phyloP scores from a whole-genome alignment of 2,888 invertebrate species.

The Amaurobius ferox region DNA sequence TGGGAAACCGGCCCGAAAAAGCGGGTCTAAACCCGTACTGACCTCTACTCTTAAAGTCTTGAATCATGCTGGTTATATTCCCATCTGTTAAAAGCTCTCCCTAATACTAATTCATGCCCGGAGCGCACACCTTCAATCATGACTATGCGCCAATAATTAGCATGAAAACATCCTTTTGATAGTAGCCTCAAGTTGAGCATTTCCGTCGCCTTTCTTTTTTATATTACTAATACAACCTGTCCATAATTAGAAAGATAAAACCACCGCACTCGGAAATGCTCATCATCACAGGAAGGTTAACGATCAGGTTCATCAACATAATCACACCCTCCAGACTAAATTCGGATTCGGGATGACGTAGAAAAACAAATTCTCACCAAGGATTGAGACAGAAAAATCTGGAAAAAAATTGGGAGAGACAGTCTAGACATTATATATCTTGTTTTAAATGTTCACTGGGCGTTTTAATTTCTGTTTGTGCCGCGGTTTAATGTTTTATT shows the following conservation, averaged over 20 bases:
- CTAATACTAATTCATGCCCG: neutral
- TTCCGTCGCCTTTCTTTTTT: no score
- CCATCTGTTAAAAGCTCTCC: no score
- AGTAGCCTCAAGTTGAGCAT: no score
- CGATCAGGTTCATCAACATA: neutral
- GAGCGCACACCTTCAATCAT: neutral
- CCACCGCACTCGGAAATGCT: no score
- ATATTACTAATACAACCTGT: no score
- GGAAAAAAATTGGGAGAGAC: neutral
- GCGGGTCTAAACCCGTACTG: no score
- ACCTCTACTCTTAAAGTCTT: no score
- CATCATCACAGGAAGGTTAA: neutral
- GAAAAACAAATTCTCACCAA: no score
- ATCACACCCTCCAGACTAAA: neutral
- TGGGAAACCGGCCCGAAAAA: no score
- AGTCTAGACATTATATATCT: constrained; percentile 47
- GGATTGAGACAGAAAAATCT: neutral
- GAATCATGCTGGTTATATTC: no score
- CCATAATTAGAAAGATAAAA: no score
- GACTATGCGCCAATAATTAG: neutral
- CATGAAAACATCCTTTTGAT: neutral
- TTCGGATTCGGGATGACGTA: neutral
- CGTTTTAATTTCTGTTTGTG: neutral
- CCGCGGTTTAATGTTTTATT: neutral
- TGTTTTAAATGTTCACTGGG: no score